phyloP scores from a whole-genome alignment of 2,888 invertebrate genomes.

The Plutella xylostella region DNA sequence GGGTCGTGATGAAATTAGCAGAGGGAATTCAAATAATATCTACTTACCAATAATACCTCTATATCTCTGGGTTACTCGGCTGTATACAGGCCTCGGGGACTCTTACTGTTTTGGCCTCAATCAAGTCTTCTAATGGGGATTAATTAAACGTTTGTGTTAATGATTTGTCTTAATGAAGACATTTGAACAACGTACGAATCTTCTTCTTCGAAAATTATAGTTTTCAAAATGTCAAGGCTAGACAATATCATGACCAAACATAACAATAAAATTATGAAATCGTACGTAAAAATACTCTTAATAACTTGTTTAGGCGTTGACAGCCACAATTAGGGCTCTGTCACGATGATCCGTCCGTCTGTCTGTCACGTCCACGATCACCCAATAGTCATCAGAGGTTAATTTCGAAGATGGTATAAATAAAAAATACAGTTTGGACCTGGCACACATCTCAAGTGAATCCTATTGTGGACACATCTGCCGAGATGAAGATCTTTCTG shows the following conservation, averaged over 20 bases:
- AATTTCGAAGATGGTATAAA: constrained; percentile 49
- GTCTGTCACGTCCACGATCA: constrained; percentile 40
- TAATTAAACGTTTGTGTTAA: too few species aligned
- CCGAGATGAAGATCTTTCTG: constrained; percentile 41
- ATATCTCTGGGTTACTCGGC: too few species aligned
- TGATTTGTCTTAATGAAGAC: too few species aligned
- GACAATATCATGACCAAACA: constrained; percentile 27
- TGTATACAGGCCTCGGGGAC: too few species aligned
- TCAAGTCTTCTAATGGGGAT: too few species aligned
- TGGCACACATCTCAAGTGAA: constrained; percentile 38
- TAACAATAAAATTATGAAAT: constrained; percentile 22
- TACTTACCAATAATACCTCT: too few species aligned
- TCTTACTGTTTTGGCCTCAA: too few species aligned
- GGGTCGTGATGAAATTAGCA: too few species aligned
- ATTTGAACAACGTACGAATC: too few species aligned
- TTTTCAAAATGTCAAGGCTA: constrained; percentile 37
- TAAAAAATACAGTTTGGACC: constrained; percentile 30
- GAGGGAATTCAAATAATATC: too few species aligned
- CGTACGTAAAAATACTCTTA: constrained; percentile 35
- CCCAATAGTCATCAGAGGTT: constrained; percentile 34
- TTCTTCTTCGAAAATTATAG: too few species aligned
- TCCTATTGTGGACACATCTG: constrained; percentile 32
- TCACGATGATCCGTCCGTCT: constrained; percentile 39
- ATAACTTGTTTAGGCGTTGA: constrained; percentile 39
- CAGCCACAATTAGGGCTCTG: constrained; percentile 53